Evolutionary conservation across 2,113 vertebrate species (phyloP), one percentile per base, ranked within the genome.

Genomic region (Spermophilus dauricus): DNA sequence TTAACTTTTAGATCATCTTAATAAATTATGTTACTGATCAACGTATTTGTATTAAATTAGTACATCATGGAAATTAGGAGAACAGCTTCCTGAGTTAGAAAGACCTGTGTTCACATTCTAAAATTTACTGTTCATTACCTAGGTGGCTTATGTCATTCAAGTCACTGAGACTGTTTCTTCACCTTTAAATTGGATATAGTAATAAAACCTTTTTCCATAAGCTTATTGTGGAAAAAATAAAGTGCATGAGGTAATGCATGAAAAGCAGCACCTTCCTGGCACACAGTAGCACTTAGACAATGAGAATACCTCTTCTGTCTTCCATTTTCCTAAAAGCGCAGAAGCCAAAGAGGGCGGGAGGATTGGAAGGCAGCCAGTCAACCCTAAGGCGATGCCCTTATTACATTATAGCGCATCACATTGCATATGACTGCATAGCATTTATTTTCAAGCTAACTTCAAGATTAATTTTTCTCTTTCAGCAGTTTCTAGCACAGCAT

Each of bases 361-460:
- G 65, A 22, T 70, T 93, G 63, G 83, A 72, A 90, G 42, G 48
- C 72, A 92, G 86, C 75, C 89, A 3, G 34, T 30, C 56, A 67
- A 58, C 26, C 76, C 87, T 63, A 9, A 65, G n/a, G 80, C 87
- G 69, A 89, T 72, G 42, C 58, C 39, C 58, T 93, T 77, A 89
- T 95, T 94, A 39, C 39, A 94, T 96, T 97, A 91, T 24, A 84
- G 78, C 45, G 18, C 22, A 51, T 72, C 72, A 70, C 22, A 84
- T 72, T 90, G 53, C 32, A 24, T 82, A 67, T 53, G 87, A 56
- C 58, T 76, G 69, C n/a, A 82, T 51, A 65, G 42, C 63, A 73
- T 87, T 96, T 96, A 86, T 96, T 97, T 95, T 83, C 86, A 96
- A 73, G 61, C 86, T 72, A 96, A 86, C 58, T 63, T 89, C 87